These are phyloP conservation scores for Rugalucina vietnamica DNA, from an alignment of 2,888 invertebrate genomes.

Conservation along the genomic window DNA sequence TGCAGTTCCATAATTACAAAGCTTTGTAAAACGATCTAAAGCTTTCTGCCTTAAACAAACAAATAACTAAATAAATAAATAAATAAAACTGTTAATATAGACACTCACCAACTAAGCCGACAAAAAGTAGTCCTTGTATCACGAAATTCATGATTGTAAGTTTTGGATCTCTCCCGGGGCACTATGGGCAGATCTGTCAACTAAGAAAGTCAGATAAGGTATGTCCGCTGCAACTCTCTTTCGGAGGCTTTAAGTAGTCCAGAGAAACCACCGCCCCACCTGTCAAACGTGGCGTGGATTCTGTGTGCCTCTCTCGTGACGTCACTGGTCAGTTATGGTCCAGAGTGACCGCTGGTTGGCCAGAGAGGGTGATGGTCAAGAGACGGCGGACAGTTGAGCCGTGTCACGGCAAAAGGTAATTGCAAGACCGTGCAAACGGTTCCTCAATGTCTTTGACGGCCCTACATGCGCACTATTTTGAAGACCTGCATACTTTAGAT, in stretches of 20 bases:
- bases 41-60: too few species aligned
- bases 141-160: slow-evolving; percentile 1
- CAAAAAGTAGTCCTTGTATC: slow-evolving; percentile 37
- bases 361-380: too few species aligned
- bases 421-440: too few species aligned
- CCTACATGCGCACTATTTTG: too few species aligned
- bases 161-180: not conserved
- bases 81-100: not conserved
- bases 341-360: not conserved
- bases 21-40: too few species aligned
- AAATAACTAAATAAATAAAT: too few species aligned
- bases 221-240: not conserved
- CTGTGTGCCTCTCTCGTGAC: not conserved
- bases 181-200: not conserved
- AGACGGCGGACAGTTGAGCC: too few species aligned
- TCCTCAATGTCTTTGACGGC: too few species aligned
- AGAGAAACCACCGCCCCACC: not conserved
- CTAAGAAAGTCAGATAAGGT: not conserved
- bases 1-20: too few species aligned
- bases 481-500: too few species aligned
- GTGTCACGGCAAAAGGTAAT: too few species aligned
- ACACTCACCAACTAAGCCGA: slow-evolving; percentile 48
- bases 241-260: not conserved
- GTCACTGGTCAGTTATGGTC: not conserved
- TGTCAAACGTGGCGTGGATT: not conserved